Conservation (phyloP, 1,140 invertebrate genomes). For the Ceratitis capitata region DNA sequence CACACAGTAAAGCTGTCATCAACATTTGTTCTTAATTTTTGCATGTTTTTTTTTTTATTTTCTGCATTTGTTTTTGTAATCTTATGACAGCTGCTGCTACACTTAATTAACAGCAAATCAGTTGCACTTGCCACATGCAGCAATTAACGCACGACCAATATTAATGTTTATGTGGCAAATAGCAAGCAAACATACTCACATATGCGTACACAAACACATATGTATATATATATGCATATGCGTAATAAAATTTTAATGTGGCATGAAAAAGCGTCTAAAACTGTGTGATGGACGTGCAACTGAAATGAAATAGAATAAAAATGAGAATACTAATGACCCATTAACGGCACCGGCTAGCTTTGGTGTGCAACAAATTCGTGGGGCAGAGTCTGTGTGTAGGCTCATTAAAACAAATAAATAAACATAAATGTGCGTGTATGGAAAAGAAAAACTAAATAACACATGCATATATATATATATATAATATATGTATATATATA, state of each 20-base stretch:
- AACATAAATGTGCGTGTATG: neutral
- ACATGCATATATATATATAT: neutral
- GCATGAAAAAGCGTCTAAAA: neutral
- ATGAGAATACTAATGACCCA: slow-evolving; percentile 38
- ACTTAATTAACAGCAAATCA: slow-evolving; percentile 41
- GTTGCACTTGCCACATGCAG: slow-evolving; percentile 16
- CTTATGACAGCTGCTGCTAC: neutral
- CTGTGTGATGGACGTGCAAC: neutral
- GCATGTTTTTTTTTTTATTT: neutral
- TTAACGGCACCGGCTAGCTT: slow-evolving; percentile 19
- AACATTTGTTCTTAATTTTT: neutral
- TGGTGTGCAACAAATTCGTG: neutral
- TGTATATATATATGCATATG: neutral
- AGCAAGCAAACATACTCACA: neutral
- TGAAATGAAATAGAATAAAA: slow-evolving; percentile 26
- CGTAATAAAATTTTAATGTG: neutral
- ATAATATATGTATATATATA: too few relatives aligned
- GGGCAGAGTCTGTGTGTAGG: neutral
- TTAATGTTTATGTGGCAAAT: neutral
- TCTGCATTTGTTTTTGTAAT: neutral
- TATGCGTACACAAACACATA: neutral
- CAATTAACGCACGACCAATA: slow-evolving; percentile 38
- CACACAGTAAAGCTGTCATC: neutral
- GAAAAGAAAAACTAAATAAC: neutral
- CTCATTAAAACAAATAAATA: neutral